A percentile compares a stretch with the other conserved stretches of the same genome.
Conservation (phyloP, 2,797 vertebrate genomes). For the Lepilemur septentrionalis region DNA sequence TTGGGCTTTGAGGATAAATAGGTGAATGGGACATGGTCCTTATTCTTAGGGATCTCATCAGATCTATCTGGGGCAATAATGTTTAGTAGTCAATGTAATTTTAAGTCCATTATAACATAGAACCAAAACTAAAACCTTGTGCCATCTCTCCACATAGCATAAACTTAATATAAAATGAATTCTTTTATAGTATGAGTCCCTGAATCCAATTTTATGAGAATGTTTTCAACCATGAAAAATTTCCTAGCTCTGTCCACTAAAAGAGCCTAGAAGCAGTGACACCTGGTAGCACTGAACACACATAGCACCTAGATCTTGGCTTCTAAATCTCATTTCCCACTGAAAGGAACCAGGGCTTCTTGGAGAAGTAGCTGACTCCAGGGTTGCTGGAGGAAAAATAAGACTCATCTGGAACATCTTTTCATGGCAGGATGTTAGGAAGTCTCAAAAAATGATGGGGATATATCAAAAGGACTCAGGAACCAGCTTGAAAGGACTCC, state of each 20-base stretch:
- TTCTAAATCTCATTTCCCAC: neutral
- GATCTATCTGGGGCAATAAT: neutral
- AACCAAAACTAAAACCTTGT: neutral
- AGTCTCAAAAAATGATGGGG: neutral
- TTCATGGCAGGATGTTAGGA: neutral
- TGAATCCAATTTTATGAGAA: neutral
- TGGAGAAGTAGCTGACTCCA: neutral
- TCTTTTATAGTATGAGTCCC: neutral
- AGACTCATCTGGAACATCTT: neutral
- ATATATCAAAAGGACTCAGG: neutral
- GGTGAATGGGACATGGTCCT: neutral
- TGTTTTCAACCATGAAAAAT: neutral
- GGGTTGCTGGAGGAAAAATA: neutral
- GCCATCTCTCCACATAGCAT: neutral
- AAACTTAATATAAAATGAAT: neutral
- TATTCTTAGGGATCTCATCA: neutral
- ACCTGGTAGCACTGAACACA: neutral
- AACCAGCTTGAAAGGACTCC: neutral
- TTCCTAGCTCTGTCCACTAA: neutral
- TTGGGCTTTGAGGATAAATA: neutral
- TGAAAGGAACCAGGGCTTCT: neutral
- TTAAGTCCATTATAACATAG: neutral
- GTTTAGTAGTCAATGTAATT: neutral
- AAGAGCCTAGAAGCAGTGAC: neutral
- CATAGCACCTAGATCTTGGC: neutral